Conservation (phyloP, 2,113 vertebrate species). For the Xenopus laevis region DNA sequence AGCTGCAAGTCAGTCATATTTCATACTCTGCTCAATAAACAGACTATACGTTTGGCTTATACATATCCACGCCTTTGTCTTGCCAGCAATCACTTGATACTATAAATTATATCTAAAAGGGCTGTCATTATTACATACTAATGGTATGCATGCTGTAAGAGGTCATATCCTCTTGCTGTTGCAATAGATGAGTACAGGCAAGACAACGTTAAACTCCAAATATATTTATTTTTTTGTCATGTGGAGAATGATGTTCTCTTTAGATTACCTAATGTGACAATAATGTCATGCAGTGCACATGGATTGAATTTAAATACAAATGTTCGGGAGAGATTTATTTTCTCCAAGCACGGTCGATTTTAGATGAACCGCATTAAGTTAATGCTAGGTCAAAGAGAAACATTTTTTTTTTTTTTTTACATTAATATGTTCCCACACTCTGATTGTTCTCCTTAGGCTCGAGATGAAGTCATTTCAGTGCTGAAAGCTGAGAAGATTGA, state of each 20-base stretch:
- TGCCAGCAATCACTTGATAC: conserved; percentile 45
- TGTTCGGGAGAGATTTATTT: not conserved
- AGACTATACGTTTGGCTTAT: conserved; percentile 38
- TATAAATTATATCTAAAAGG: conserved; percentile 51
- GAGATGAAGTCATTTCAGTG: conserved; percentile 94
- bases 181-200: not conserved
- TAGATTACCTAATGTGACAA: conserved; percentile 16
- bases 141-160: conserved; percentile 46
- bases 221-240: conserved; percentile 18
- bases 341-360: not conserved
- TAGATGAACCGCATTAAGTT: not conserved
- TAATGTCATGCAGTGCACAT: conserved; percentile 2
- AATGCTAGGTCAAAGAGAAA: not conserved
- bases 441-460: conserved; percentile 74
- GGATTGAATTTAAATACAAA: not conserved
- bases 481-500: conserved; percentile 94
- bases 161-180: conserved; percentile 42
- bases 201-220: conserved; percentile 30
- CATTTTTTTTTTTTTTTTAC: not conserved
- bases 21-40: conserved; percentile 28
- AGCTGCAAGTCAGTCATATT: conserved; percentile 81
- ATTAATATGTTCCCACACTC: not conserved
- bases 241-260: conserved; percentile 20
- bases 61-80: not conserved
- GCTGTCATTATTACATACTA: conserved; percentile 47